Conservation (phyloP, 2,797 vertebrate species). For the Diceros bicornis region DNA sequence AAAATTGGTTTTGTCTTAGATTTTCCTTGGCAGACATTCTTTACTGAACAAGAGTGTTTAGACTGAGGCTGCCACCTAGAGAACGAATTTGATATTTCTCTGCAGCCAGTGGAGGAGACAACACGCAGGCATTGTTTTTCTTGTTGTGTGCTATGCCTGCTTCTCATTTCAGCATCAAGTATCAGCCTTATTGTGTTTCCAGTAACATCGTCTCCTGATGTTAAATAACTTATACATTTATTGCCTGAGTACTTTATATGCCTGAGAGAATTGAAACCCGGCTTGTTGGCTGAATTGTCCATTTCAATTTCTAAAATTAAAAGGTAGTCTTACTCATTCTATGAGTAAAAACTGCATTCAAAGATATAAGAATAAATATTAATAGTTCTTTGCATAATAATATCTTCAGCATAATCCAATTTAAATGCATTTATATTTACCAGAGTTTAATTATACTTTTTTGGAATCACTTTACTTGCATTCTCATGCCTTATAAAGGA, state of each 20-base stretch:
- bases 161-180: background rate
- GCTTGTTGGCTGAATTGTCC: background rate
- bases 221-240: background rate
- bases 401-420: background rate
- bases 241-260: background rate
- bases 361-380: constrained; percentile 43
- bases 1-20: constrained; percentile 53
- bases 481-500: background rate
- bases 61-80: constrained; percentile 89
- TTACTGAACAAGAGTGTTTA: constrained; percentile 63
- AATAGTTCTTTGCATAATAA: background rate
- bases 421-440: background rate
- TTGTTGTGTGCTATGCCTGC: background rate
- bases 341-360: background rate
- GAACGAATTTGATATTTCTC: constrained; percentile 77
- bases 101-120: background rate
- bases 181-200: background rate
- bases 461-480: background rate
- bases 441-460: constrained; percentile 39
- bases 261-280: constrained; percentile 20
- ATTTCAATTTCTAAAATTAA: constrained; percentile 11
- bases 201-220: background rate
- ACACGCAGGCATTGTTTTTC: background rate
- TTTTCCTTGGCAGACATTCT: constrained; percentile 33
- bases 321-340: background rate